Evolutionary conservation across 2,797 vertebrate species (phyloP).

Genomic region (Setipinna tenuifilis): DNA sequence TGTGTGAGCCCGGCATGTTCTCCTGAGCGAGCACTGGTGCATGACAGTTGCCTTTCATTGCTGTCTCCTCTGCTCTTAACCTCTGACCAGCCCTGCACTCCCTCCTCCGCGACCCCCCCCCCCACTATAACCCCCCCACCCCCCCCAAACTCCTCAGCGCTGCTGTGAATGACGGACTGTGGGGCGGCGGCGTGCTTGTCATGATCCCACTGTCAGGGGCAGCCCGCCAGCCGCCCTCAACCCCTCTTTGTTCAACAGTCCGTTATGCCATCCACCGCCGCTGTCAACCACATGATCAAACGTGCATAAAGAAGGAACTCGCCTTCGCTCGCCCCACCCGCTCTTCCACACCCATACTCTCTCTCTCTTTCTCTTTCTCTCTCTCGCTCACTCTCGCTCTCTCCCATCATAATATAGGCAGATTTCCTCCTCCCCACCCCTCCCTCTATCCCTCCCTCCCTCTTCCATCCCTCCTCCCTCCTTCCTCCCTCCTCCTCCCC

Average conservation of each 20-base stretch:
- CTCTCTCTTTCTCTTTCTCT: conserved; percentile 32
- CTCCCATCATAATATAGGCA: conserved; percentile 81
- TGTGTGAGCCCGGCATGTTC: conserved; percentile 63
- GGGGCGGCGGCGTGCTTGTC: conserved; percentile 86
- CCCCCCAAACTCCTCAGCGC: conserved; percentile 59
- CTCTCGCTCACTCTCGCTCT: conserved; percentile 46
- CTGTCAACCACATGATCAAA: conserved; percentile 89
- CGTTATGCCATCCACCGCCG: conserved; percentile 84
- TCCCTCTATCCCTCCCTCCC: conserved; percentile 51
- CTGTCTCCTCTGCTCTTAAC: conserved; percentile 94
- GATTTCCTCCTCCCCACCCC: conserved; percentile 63
- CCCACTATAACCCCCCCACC: conserved; percentile 51
- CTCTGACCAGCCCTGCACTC: conserved; percentile 84
- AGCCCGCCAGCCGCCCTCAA: conserved; percentile 72
- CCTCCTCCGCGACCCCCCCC: conserved; percentile 53
- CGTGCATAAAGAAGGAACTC: conserved; percentile 82
- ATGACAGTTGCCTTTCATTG: conserved; percentile 98
- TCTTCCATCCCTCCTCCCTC: conserved; percentile 52
- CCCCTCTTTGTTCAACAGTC: conserved; percentile 89
- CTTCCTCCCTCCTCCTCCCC: conserved; percentile 57
- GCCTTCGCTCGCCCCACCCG: conserved; percentile 71
- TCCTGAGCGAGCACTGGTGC: conserved; percentile 88
- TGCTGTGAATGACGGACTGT: conserved; percentile 86
- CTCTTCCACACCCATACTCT: conserved; percentile 46
- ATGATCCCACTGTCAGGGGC: conserved; percentile 88